Evolutionary conservation across 2,888 invertebrate species (phyloP).

Genomic region (Danaus chrysippus): DNA sequence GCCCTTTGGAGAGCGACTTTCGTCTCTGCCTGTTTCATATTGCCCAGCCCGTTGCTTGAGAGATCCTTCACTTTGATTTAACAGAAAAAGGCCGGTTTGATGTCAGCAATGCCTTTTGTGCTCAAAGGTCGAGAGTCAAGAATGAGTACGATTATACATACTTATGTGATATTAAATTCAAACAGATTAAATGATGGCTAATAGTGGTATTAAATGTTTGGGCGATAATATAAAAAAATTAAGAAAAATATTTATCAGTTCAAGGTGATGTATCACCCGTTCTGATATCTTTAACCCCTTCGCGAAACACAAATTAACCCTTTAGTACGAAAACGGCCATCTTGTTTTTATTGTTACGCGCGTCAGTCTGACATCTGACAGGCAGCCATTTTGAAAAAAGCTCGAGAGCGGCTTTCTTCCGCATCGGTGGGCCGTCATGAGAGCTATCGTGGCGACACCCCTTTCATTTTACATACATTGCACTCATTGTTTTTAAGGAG

Average conservation of each 20-base stretch:
- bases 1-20: constrained; percentile 72
- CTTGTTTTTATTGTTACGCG: constrained; percentile 63
- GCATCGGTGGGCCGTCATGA: constrained; percentile 71
- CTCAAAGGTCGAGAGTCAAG: constrained; percentile 25
- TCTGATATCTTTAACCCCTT: constrained; percentile 6
- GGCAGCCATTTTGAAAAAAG: constrained; percentile 77
- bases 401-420: constrained; percentile 76
- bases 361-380: constrained; percentile 69
- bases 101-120: constrained; percentile 49
- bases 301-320: constrained; percentile 10
- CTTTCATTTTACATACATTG: constrained; percentile 72
- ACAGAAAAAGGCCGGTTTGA: constrained; percentile 69
- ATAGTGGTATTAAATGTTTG: background rate
- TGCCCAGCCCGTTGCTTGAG: constrained; percentile 68
- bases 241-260: too few species aligned
- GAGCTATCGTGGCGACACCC: constrained; percentile 74
- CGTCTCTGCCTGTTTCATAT: constrained; percentile 75
- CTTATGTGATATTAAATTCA: constrained; percentile 12
- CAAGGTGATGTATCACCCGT: too few species aligned
- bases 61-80: constrained; percentile 76
- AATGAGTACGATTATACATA: constrained; percentile 1
- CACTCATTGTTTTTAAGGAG: constrained; percentile 74
- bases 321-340: constrained; percentile 46
- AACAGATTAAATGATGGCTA: constrained; percentile 10
- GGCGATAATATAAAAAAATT: too few species aligned